Evolutionary conservation across 2,113 vertebrate species (phyloP).

Genomic region (Sinosuthora webbiana): DNA sequence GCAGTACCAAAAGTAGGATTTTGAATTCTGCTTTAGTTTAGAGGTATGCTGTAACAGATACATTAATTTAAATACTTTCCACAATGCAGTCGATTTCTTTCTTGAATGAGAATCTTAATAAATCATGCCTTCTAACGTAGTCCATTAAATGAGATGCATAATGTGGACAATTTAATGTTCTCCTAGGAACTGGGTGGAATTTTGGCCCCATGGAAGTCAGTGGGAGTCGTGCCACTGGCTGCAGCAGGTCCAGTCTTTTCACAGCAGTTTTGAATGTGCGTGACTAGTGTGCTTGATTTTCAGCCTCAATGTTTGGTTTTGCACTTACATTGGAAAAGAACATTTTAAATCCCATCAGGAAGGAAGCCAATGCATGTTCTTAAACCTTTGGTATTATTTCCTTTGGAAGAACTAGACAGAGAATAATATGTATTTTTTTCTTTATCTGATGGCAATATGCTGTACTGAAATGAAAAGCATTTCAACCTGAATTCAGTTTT

Average conservation of each 20-base stretch:
- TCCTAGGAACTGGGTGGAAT: constrained; percentile 31
- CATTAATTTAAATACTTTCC: background rate
- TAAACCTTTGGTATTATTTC: constrained; percentile 58
- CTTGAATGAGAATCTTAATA: background rate
- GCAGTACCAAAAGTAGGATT: background rate
- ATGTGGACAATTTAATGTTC: background rate
- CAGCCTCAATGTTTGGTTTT: constrained; percentile 39
- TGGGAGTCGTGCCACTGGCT: constrained; percentile 29
- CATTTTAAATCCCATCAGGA: constrained; percentile 50
- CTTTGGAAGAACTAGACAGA: constrained; percentile 54
- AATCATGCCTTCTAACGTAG: background rate
- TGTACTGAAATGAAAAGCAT: constrained; percentile 26
- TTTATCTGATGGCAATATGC: constrained; percentile 45
- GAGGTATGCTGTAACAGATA: background rate
- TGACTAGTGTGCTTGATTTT: constrained; percentile 27
- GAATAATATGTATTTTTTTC: constrained; percentile 13
- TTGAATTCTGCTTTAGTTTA: background rate
- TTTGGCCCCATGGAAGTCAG: constrained; percentile 26
- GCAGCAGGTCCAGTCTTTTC: constrained; percentile 18
- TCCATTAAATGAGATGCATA: background rate
- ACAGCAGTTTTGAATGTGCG: constrained; percentile 6
- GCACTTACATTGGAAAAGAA: constrained; percentile 48
- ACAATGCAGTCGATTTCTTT: background rate
- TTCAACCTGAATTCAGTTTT: constrained; percentile 14
- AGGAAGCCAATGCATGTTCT: constrained; percentile 55